Conservation (phyloP, 2,113 vertebrate species). For the Hydropotes inermis region DNA sequence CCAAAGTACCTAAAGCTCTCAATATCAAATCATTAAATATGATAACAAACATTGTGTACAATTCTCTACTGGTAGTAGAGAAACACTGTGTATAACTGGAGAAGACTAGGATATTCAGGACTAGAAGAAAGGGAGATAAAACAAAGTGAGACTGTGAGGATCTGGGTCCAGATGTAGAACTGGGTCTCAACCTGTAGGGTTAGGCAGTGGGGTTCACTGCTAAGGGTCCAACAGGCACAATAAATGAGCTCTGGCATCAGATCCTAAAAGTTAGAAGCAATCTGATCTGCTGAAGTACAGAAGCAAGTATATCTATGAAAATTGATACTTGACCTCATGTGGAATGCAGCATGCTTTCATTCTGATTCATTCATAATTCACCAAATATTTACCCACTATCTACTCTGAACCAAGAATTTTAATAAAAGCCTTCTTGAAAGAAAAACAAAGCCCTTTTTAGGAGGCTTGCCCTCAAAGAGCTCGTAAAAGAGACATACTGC, state of each 20-base stretch:
- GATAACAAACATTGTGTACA: neutral
- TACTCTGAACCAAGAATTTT: neutral
- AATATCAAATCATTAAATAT: neutral
- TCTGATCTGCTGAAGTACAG: neutral
- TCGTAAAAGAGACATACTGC: neutral
- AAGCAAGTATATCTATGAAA: neutral
- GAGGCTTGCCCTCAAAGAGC: neutral
- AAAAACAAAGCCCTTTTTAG: neutral
- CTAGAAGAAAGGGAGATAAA: neutral
- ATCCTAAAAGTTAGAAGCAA: neutral
- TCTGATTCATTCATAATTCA: neutral
- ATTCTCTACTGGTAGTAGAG: neutral
- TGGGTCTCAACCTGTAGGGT: neutral
- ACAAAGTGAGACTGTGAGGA: neutral
- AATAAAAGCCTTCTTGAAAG: neutral
- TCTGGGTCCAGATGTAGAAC: neutral
- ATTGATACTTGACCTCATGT: neutral
- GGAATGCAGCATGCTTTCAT: neutral
- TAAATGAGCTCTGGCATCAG: neutral
- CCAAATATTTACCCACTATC: neutral
- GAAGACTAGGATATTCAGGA: neutral
- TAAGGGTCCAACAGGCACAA: neutral
- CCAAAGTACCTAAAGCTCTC: neutral
- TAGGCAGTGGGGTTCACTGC: neutral
- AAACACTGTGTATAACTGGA: neutral